Evolutionary conservation across 2,797 vertebrate species (phyloP), one percentile per base, ranked within the genome.

Genomic region (Phylloscopus collybita): DNA sequence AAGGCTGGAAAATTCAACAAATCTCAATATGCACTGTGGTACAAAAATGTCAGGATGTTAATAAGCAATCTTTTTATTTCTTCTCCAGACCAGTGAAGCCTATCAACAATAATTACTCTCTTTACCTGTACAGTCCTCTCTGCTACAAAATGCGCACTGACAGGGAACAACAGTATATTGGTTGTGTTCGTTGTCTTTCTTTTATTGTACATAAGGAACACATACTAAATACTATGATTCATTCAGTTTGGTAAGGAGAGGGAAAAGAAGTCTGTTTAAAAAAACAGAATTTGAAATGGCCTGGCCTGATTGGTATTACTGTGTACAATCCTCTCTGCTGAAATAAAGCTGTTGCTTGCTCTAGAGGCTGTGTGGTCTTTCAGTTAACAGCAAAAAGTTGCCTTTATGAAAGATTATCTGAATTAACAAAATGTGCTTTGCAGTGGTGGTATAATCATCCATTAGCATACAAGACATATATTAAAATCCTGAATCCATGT

Each of bases 271-370:
- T 75, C n/a, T 82, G 4, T 57, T 75, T 13, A 53, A 88, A 88
- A 87, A 87, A 47, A n/a, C 4, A 32, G 56, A 78, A 90, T 75
- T 71, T 64, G 62, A 95, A 93, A 89, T 49, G 27, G 54, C 38
- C 57, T 90, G 76, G 40, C 47, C 64, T 89, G 78, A 90, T n/a
- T 57, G 70, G 86, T 89, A 91, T 88, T 59, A 42, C 80, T 87
- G 70, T 45, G 44, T 65, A 60, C 11, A 62, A 47, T 23, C 13
- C 27, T 67, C 51, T 95, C 85, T 74, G 88, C 92, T 87, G 82
- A 97, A 90, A 98, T 90, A 97, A 97, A 97, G 93, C 93, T 90
- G 65, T 79, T 76, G 72, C 94, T 97, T 98, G 87, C 96, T 96
- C 94, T 95, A 62, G 47, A 96, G 86, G 91, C 91, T 94, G 73